A percentile compares a stretch with the other conserved stretches of the same genome.
Conservation (phyloP, 2,888 invertebrate genomes). For the Drosophila ezoana region DNA sequence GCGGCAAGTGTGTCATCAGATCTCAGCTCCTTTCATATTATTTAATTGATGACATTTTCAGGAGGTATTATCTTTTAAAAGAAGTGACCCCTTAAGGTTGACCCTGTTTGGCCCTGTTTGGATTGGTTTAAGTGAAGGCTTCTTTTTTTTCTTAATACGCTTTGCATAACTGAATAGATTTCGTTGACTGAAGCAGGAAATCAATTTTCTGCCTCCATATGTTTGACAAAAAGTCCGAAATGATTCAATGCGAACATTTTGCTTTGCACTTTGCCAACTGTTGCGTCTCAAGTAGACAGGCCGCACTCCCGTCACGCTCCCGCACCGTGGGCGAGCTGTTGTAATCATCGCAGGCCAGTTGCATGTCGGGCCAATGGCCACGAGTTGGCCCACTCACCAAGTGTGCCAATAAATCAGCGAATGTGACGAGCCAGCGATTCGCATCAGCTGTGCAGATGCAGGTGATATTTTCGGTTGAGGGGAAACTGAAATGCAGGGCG, state of each 20-base stretch:
- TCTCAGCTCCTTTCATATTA: not conserved
- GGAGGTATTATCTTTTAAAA: not conserved
- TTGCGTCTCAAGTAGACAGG: slow-evolving; percentile 10
- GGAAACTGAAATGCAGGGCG: not conserved
- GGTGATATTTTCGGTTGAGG: not conserved
- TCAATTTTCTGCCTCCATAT: slow-evolving; percentile 19
- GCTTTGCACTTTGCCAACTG: slow-evolving; percentile 53
- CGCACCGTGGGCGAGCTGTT: slow-evolving; percentile 34
- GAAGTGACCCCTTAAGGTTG: not conserved
- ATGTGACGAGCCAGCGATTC: slow-evolving; percentile 54
- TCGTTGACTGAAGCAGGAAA: slow-evolving; percentile 3
- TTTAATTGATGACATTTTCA: not conserved
- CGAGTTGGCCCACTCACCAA: slow-evolving; percentile 66
- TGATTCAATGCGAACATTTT: slow-evolving; percentile 11
- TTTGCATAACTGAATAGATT: slow-evolving; percentile 27
- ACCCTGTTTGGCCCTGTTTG: not conserved
- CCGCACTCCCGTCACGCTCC: not conserved
- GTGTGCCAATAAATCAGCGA: slow-evolving; percentile 77
- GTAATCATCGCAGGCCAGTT: slow-evolving; percentile 49
- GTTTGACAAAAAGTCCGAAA: slow-evolving; percentile 24
- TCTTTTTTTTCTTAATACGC: slow-evolving; percentile 1
- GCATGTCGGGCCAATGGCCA: slow-evolving; percentile 35
- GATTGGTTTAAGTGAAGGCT: not conserved
- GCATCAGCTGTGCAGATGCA: slow-evolving; percentile 1
- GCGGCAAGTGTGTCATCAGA: slow-evolving; percentile 13